Base-by-base conservation (phyloP, 2,113 vertebrate genomes). In the Pica pica region DNA sequence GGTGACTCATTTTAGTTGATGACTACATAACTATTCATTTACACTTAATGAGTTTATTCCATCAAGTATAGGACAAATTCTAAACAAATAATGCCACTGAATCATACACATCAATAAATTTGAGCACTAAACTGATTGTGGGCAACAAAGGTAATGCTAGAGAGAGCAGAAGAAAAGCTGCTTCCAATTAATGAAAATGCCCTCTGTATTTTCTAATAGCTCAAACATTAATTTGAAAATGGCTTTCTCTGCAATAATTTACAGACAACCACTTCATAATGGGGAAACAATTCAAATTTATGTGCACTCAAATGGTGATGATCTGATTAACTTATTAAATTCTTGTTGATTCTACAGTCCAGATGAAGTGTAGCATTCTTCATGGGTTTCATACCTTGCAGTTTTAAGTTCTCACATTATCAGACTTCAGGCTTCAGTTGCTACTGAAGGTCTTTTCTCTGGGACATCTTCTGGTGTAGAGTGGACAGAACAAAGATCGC, bases 311-410 rank as follows among this genome's bases (percentile, higher is more conserved):
- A 97, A 98, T 0, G 44, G 81, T 96, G 97, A 97, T 98, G 98
- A 98, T 98, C 97, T 98, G 97, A 98, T 98, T 98, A 98, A 98
- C 97, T 97, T 98, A 98, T 98, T 98, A 98, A 97, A 98, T 98
- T 98, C 96, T 98, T 97, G 97, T 98, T 98, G 98, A 98, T 98
- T 97, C 97, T 97, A 97, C 90, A 96, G 82, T 95, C 95, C 96
- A 82, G 91, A 96, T 97, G 94, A 98, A 97, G 95, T 94, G 53
- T 81, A 92, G 96, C 94, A 95, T 98, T 98, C 98, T 97, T 98
- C 97, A 97, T 84, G 83, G 90, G 87, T 97, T 98, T 98, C 91
- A 93, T 95, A 97, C 52, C 50, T 93, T 94, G 67, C 53, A 67
- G 64, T 96, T 97, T 97, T 90, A 95, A 95, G 91, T 93, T 98